phyloP scores from a whole-genome alignment of 2,888 invertebrate species.

The Eupithecia dodoneata region DNA sequence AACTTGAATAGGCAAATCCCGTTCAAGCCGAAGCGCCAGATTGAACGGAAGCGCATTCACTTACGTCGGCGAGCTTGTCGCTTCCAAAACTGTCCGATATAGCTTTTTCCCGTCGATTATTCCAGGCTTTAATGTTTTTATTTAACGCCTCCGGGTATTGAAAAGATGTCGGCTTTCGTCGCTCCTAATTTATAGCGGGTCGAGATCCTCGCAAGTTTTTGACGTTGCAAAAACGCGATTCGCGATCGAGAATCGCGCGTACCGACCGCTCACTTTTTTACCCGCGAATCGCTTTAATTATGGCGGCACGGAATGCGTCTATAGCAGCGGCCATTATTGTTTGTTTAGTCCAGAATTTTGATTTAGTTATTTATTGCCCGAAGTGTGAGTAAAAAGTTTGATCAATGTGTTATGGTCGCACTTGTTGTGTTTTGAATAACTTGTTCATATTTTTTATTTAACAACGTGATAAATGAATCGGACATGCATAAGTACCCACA shows the following conservation, averaged over 20 bases:
- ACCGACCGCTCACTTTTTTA: slow-evolving; percentile 68
- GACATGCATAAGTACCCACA: not conserved
- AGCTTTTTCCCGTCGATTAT: slow-evolving; percentile 78
- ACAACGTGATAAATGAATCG: slow-evolving; percentile 5
- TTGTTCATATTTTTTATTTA: not conserved
- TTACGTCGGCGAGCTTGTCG: slow-evolving; percentile 63
- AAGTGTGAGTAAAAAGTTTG: slow-evolving; percentile 29
- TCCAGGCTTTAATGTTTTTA: slow-evolving; percentile 83
- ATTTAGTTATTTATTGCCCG: slow-evolving; percentile 39
- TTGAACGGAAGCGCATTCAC: slow-evolving; percentile 55
- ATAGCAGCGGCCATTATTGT: slow-evolving; percentile 40
- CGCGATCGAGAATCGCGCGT: slow-evolving; percentile 62
- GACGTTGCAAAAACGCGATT: slow-evolving; percentile 71
- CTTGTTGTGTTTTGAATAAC: slow-evolving; percentile 13
- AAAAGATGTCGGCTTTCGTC: slow-evolving; percentile 79
- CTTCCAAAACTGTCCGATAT: slow-evolving; percentile 78
- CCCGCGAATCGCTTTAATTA: slow-evolving; percentile 77
- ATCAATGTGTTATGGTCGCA: slow-evolving; percentile 35
- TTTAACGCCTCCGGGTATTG: slow-evolving; percentile 79
- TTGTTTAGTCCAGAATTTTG: slow-evolving; percentile 36
- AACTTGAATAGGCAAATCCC: slow-evolving; percentile 36
- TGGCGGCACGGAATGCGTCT: slow-evolving; percentile 59
- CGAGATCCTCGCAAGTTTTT: slow-evolving; percentile 69
- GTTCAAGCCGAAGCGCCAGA: slow-evolving; percentile 52
- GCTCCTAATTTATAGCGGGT: slow-evolving; percentile 79